Conservation (phyloP, 64 coral and sea anemone species). For the Dendrophyllia cribrosa region DNA sequence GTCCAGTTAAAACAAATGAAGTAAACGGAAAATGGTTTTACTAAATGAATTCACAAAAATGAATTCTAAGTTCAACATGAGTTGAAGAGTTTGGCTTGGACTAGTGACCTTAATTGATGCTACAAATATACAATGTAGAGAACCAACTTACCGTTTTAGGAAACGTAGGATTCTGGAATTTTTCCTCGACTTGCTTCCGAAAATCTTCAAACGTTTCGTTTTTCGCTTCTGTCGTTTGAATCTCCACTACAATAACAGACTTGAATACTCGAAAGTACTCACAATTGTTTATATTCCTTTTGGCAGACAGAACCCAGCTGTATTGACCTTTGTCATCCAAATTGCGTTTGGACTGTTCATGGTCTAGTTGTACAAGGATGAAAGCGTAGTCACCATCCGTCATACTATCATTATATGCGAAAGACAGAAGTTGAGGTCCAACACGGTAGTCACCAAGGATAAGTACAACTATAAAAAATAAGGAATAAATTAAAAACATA, state of each 20-base stretch:
- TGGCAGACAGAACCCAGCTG: background rate
- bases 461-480: constrained; percentile 72
- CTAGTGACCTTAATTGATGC: background rate
- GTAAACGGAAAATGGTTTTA: no score
- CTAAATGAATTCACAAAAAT: no score
- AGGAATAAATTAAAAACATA: background rate
- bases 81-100: background rate
- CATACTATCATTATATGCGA: constrained; percentile 77
- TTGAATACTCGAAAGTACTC: constrained; percentile 9
- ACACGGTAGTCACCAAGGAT: constrained; percentile 71
- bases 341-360: background rate
- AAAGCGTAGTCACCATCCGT: constrained; percentile 84
- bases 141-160: background rate
- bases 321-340: background rate
- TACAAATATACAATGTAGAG: background rate
- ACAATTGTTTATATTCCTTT: background rate
- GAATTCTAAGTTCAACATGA: no score
- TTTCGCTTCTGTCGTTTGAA: background rate
- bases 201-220: background rate
- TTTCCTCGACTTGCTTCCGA: background rate
- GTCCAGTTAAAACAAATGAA: no score
- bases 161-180: background rate
- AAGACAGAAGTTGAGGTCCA: constrained; percentile 56
- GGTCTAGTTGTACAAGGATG: constrained; percentile 31
- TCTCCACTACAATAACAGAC: constrained; percentile 12